Evolutionary conservation across 2,113 vertebrate genomes (phyloP).

Genomic region (Myiagra hebetior): DNA sequence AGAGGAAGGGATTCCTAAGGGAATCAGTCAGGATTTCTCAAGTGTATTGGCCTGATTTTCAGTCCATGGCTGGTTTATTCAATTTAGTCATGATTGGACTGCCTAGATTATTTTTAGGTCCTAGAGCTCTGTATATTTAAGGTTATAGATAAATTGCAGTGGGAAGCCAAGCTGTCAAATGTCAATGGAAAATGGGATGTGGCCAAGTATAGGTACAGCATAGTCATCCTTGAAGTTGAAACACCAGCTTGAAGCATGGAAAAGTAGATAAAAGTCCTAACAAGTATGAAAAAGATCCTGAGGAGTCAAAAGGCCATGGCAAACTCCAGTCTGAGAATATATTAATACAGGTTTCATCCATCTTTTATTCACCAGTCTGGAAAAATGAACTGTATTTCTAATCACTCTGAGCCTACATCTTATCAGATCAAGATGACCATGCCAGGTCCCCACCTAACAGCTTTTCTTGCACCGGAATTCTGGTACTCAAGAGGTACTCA

Average conservation of each 20-base stretch:
- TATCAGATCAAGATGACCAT: background rate
- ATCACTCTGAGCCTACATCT: background rate
- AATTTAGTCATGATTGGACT: background rate
- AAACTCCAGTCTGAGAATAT: background rate
- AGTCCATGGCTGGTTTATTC: background rate
- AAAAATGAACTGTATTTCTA: background rate
- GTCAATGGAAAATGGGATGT: background rate
- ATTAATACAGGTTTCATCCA: background rate
- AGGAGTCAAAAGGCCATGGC: background rate
- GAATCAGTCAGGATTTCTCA: background rate
- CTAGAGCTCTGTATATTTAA: background rate
- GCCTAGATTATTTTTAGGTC: background rate
- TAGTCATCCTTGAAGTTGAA: background rate
- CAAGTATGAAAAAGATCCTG: background rate
- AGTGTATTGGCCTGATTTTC: background rate
- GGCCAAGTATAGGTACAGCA: background rate
- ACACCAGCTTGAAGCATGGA: background rate
- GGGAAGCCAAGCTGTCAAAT: background rate
- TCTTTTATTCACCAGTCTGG: background rate
- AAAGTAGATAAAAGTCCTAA: background rate
- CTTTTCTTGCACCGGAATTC: background rate
- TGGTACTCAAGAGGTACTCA: background rate
- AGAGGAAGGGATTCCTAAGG: background rate
- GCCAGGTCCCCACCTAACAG: rapidly evolving
- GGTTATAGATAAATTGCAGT: background rate